Percentiles rank a stretch among this genome's conserved stretches.
Conservation (phyloP, 2,797 vertebrate species). For the Podarcis siculus region DNA sequence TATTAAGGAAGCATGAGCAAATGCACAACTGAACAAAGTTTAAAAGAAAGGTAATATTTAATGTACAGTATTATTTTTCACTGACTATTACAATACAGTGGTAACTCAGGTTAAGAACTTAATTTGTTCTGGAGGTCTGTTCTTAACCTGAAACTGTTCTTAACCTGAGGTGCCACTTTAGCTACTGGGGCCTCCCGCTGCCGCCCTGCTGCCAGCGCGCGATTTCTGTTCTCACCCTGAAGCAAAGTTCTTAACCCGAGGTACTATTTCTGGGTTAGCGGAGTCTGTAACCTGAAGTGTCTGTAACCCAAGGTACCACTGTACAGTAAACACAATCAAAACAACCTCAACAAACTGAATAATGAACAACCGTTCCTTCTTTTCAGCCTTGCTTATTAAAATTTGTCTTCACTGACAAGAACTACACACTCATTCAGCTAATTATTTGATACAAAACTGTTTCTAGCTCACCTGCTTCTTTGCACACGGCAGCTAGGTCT, state of each 20-base stretch:
- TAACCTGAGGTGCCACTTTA: no score
- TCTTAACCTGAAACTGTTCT: no score
- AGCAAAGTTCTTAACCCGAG: no score
- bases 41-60: not conserved
- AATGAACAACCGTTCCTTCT: not conserved
- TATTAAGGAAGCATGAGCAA: not conserved
- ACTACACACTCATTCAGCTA: not conserved
- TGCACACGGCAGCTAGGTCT: conserved; percentile 91
- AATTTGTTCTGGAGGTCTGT: no score
- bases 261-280: no score
- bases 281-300: no score
- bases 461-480: conserved; percentile 89
- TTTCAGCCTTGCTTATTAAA: not conserved
- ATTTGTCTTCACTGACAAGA: not conserved
- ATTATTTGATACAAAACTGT: not conserved
- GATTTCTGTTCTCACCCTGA: no score
- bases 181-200: no score
- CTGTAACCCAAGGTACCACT: no score
- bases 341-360: not conserved
- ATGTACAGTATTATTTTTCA: not conserved
- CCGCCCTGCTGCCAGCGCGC: no score
- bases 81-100: not conserved
- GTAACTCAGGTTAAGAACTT: no score
- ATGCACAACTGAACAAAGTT: not conserved
- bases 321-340: not conserved